Percentiles rank a stretch among this genome's conserved stretches.
phyloP scores from a whole-genome alignment of 2,888 invertebrate genomes.

The Magallana nippona region DNA sequence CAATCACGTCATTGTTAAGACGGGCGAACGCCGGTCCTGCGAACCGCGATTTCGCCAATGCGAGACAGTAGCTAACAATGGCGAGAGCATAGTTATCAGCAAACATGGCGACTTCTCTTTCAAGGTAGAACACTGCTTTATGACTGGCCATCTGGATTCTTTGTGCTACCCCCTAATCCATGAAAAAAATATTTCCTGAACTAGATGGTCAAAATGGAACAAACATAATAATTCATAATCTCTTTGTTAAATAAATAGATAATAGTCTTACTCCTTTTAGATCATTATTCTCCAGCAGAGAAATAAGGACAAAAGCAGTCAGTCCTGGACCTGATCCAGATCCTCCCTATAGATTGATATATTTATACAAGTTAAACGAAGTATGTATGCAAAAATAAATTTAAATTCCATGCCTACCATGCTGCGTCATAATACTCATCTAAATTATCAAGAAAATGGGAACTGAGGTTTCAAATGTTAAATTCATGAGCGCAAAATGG shows the following conservation, averaged over 20 bases:
- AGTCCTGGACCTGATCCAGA: constrained; percentile 87
- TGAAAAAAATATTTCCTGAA: neutral
- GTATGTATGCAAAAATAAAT: too few relatives aligned
- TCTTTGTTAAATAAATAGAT: too few relatives aligned
- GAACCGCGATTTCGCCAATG: constrained; percentile 67
- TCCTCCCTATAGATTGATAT: constrained; percentile 44
- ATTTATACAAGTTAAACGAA: neutral
- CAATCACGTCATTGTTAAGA: constrained; percentile 66
- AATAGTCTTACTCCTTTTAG: constrained; percentile 59
- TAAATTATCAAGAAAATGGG: too few relatives aligned
- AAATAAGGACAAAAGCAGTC: constrained; percentile 89
- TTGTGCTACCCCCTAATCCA: constrained; percentile 55
- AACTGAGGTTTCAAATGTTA: too few relatives aligned
- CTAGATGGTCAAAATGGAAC: too few relatives aligned
- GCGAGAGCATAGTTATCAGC: constrained; percentile 74
- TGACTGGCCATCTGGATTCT: constrained; percentile 58
- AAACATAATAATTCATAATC: too few relatives aligned
- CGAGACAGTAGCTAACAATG: constrained; percentile 74
- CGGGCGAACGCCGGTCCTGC: constrained; percentile 59
- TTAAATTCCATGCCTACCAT: too few relatives aligned
- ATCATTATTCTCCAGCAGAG: constrained; percentile 85
- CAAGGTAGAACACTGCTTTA: constrained; percentile 76
- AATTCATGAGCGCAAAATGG: too few relatives aligned
- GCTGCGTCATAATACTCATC: too few relatives aligned
- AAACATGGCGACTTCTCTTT: constrained; percentile 68